Evolutionary conservation across 2,888 invertebrate species (phyloP).

Genomic region (Girardia tigrina): DNA sequence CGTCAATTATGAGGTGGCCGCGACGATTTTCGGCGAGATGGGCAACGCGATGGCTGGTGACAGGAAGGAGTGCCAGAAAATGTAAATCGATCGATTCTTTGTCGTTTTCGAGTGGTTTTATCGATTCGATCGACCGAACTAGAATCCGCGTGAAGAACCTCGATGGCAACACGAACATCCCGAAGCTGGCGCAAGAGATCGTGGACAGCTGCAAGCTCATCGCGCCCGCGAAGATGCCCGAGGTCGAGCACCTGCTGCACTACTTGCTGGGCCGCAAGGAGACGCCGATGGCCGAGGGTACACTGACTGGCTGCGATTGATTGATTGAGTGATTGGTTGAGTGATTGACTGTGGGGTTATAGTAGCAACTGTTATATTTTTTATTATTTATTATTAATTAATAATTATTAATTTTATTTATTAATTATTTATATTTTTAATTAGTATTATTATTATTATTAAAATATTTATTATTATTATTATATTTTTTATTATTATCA

Average conservation of each 20-base stretch:
- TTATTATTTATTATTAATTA: too few species aligned
- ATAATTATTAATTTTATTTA: too few species aligned
- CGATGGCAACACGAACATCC: constrained; percentile 65
- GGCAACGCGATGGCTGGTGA: constrained; percentile 69
- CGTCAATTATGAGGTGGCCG: constrained; percentile 72
- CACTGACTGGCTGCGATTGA: too few species aligned
- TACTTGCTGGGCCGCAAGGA: constrained; percentile 69
- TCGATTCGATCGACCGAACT: constrained; percentile 32
- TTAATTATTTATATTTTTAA: too few species aligned
- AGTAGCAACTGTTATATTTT: too few species aligned
- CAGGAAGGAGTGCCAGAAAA: constrained; percentile 68
- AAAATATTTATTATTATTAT: neutral
- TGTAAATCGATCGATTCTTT: constrained; percentile 46
- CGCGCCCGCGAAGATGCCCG: constrained; percentile 64
- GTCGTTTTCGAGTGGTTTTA: neutral
- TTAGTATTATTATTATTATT: too few species aligned
- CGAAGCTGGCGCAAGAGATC: constrained; percentile 66
- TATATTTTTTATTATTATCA: neutral
- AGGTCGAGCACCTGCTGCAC: constrained; percentile 72
- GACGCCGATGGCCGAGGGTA: constrained; percentile 42
- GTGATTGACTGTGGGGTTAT: too few species aligned
- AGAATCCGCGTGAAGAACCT: constrained; percentile 65
- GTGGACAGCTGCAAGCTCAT: constrained; percentile 72
- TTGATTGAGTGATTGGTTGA: too few species aligned
- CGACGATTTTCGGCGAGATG: constrained; percentile 66